Evolutionary conservation across 2,797 vertebrate genomes (phyloP), one percentile per base, ranked within the genome.

Genomic region (Pempheris klunzingeri): DNA sequence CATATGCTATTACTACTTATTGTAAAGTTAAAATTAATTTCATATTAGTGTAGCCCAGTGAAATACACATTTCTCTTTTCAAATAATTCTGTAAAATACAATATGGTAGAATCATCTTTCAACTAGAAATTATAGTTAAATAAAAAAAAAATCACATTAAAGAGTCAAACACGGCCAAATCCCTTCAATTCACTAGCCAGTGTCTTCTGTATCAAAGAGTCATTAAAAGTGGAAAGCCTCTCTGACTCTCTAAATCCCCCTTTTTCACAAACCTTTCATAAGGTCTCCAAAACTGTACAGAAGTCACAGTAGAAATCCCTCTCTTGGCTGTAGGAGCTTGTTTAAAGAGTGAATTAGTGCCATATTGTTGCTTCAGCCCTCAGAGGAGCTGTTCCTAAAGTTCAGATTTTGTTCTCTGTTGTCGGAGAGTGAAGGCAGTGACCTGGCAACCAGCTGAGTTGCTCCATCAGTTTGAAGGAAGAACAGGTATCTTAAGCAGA

Each of bases 401-500:
- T 78, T 86, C 17, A 74, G 0, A 69, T 66, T n/a, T 22, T 75
- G 17, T 62, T 68, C 38, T 63, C 70, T 69, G 70, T 67, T 67
- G 49, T 67, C 1, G 22, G 63, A 64, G 41, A 71, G 50, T 53
- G 36, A 75, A 67, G 66, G 61, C 24, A 71, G 39, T 34, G 41
- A 74, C 69, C 49, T 64, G 55, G 34, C 69, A 70, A 55, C 63
- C 46, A 52, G 74, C 61, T 58, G 71, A 69, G 47, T 34, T 60
- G 26, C 41, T 59, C 30, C 52, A 50, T 73, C 69, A 34, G 52
- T 74, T 47, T 66, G 0, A 50, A 61, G 68, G 77, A 75, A 60
- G 54, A 75, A 64, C 58, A 68, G 34, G 71, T 50, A 77, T 65
- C 49, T 77, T 38, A 50, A 78, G 73, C 74, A 81, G 77, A 73